A percentile compares a stretch with the other conserved stretches of the same genome.
phyloP scores from a whole-genome alignment of 2,797 vertebrate genomes.

The Sardinella longiceps region DNA sequence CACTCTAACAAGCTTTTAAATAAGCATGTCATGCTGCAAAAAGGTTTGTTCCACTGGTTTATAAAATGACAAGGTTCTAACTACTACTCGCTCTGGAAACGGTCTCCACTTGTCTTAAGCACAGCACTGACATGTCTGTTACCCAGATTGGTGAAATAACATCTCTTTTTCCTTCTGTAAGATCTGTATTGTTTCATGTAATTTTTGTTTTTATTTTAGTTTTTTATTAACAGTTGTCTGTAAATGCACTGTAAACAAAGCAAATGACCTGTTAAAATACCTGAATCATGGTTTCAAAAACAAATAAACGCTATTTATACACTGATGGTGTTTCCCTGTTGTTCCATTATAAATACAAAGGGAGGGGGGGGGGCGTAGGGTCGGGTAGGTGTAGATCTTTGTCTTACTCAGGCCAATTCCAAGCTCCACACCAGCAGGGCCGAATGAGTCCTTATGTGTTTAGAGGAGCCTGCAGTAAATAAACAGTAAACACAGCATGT shows the following conservation, averaged over 20 bases:
- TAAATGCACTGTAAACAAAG: not conserved
- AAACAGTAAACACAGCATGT: not conserved
- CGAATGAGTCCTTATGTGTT: not conserved
- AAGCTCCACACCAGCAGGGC: not conserved
- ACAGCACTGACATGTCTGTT: not conserved
- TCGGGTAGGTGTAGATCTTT: too few relatives aligned
- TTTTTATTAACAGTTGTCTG: not conserved
- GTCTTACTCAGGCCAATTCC: not conserved
- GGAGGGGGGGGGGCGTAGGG: too few relatives aligned
- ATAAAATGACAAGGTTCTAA: not conserved
- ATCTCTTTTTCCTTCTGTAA: not conserved
- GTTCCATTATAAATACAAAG: too few relatives aligned
- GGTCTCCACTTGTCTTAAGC: not conserved
- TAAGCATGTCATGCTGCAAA: not conserved
- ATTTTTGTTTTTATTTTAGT: not conserved
- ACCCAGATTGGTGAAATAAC: not conserved
- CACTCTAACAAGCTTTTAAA: not conserved
- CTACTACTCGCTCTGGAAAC: not conserved
- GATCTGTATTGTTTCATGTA: not conserved
- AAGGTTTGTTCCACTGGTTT: not conserved
- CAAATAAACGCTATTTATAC: not conserved
- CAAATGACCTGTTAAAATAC: not conserved
- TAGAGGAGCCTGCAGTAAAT: not conserved
- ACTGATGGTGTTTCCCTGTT: not conserved
- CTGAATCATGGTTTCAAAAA: not conserved